Evolutionary conservation across 2,888 invertebrate genomes (phyloP), one percentile per base, ranked within the genome.

Genomic region (Eutolmus rufibarbis): DNA sequence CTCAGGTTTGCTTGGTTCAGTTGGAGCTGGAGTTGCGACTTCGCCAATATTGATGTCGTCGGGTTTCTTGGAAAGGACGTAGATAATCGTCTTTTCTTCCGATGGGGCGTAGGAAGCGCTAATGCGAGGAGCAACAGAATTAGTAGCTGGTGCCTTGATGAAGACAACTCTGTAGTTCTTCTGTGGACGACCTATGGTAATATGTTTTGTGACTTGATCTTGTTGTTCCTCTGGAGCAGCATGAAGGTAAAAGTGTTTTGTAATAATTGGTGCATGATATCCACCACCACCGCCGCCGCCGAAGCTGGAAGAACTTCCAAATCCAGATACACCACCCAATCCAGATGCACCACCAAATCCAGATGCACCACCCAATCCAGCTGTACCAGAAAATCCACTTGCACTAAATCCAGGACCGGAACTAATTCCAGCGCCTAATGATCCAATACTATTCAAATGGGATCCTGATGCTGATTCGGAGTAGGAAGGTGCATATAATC

Each of bases 101-200:
- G 82, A 88, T 23, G 88, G 88, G 16, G 88, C 88, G 43, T 86
- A 88, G 46, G 87, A 78, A 56, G 87, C 87, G 8, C 87, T 74
- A 43, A 88, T 85, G 4, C 43, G 46, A 16, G 88, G 87, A 46
- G 74, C n/a, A 34, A 19, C 51, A 5, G 74, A 74, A 23, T 82
- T 74, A 5, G 87, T 40, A 14, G 89, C 88, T 51, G 93, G 93
- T 14, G 92, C 92, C 82, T 92, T 91, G 40, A 93, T 93, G 88
- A 93, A 93, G 2, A 93, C 91, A 5, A 93, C 91, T 4, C 92
- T 91, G 88, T 92, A 93, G 87, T 91, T 91, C 87, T 91, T 91
- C 31, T 91, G 91, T 9, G 92, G 90, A 2, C 91, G 91, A 16
- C 92, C 92, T 28, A 92, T 90, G 0, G 91, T 89, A 51, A 92